Conservation (phyloP, 2,113 vertebrate species). For the Megalops atlanticus region DNA sequence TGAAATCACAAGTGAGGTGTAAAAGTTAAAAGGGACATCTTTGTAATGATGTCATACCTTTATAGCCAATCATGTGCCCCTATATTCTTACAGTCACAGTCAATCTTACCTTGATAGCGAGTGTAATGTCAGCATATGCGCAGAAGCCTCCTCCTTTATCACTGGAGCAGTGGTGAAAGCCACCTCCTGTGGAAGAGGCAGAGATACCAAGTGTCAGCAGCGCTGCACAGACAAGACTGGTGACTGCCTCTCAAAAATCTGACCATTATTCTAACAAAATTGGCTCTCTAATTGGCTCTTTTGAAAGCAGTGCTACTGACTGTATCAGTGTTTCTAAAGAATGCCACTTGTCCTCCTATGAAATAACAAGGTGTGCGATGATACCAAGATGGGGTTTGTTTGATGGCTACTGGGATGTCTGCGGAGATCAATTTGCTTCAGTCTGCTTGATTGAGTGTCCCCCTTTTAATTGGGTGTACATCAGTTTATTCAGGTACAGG, state of each 20-base stretch:
- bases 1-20: no score
- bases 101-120: constrained; percentile 87
- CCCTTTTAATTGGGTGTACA: constrained; percentile 37
- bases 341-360: not conserved
- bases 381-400: not conserved
- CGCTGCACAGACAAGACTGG: constrained; percentile 19
- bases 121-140: constrained; percentile 92
- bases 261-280: constrained; percentile 34
- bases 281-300: constrained; percentile 24
- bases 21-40: no score
- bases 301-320: constrained; percentile 9
- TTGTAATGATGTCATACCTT: no score
- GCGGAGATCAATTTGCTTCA: not conserved
- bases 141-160: constrained; percentile 95
- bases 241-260: constrained; percentile 19
- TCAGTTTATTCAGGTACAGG: constrained; percentile 43
- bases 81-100: not conserved
- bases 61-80: not conserved
- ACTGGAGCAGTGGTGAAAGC: constrained; percentile 95
- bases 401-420: not conserved
- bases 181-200: constrained; percentile 79
- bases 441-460: constrained; percentile 1
- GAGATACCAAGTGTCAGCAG: constrained; percentile 16
- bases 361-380: constrained; percentile 3
- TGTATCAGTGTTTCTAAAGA: not conserved